A percentile compares a stretch with the other conserved stretches of the same genome.
Conservation (phyloP, 1,140 invertebrate genomes). For the Philotrypesis tridentata region DNA sequence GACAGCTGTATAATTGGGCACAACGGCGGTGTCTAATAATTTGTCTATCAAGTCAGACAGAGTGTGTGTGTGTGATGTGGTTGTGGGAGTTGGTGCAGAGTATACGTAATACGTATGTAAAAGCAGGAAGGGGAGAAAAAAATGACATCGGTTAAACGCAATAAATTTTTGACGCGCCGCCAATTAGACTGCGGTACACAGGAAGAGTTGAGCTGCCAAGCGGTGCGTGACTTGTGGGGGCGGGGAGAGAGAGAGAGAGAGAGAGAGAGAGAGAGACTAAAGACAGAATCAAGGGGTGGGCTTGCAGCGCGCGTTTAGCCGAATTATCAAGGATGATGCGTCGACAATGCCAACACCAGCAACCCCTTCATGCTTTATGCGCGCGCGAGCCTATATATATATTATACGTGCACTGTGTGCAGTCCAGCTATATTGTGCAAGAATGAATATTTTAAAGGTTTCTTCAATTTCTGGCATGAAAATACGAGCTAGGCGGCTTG, state of each 20-base stretch:
- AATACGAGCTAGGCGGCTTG: too few species aligned
- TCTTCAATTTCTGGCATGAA: too few species aligned
- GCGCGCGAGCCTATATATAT: not conserved
- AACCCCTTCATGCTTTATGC: not conserved
- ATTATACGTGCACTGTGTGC: too few species aligned
- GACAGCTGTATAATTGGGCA: slow-evolving; percentile 42
- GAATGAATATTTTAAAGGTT: too few species aligned
- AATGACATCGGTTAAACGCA: slow-evolving; percentile 32
- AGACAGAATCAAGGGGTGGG: slow-evolving; percentile 45
- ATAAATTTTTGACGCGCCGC: slow-evolving; percentile 45
- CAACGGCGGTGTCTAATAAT: slow-evolving; percentile 43
- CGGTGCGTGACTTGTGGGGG: slow-evolving; percentile 8
- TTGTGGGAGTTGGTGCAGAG: too few species aligned
- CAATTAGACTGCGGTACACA: slow-evolving; percentile 19
- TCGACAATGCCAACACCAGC: slow-evolving; percentile 40
- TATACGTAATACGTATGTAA: too few species aligned
- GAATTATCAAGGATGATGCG: slow-evolving; percentile 60
- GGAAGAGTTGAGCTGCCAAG: slow-evolving; percentile 6
- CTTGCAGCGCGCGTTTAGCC: slow-evolving; percentile 24
- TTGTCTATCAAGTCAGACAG: not conserved
- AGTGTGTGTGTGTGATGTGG: not conserved
- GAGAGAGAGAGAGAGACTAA: too few species aligned
- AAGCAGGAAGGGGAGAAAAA: slow-evolving; percentile 42
- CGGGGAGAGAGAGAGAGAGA: slow-evolving; percentile 31
- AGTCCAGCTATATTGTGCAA: too few species aligned